Evolutionary conservation across 2,113 vertebrate genomes (phyloP).

Genomic region (Pterophyllum scalare): DNA sequence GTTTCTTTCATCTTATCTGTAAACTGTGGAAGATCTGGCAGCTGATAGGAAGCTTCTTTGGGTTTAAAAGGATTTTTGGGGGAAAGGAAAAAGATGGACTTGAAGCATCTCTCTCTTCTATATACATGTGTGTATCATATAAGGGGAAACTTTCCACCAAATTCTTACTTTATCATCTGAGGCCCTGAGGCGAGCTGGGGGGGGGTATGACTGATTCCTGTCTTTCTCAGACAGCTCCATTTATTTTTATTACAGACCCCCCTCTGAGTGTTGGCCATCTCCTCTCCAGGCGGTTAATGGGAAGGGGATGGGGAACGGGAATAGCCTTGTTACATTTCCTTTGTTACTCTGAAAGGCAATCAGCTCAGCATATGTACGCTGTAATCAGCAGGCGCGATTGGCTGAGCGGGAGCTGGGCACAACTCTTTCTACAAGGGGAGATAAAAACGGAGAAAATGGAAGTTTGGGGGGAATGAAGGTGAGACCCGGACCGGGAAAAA

Average conservation of each 20-base stretch:
- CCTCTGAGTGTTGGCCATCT: slow-evolving; percentile 41
- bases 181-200: background rate
- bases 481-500: background rate
- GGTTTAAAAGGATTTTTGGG: background rate
- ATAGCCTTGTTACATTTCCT: slow-evolving; percentile 22
- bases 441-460: background rate
- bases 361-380: background rate
- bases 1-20: slow-evolving; percentile 41
- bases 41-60: background rate
- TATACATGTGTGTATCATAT: background rate
- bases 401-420: background rate
- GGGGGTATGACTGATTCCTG: slow-evolving; percentile 22
- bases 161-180: background rate
- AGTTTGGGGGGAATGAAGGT: slow-evolving; percentile 29
- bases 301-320: slow-evolving; percentile 16
- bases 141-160: background rate
- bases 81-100: background rate
- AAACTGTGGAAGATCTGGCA: slow-evolving; percentile 23
- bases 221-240: slow-evolving; percentile 46
- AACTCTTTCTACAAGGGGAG: background rate
- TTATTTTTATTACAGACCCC: slow-evolving; percentile 55
- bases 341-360: slow-evolving; percentile 54
- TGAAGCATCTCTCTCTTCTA: background rate
- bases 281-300: slow-evolving; percentile 43
- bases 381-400: background rate